These are phyloP conservation scores for Odontesthes bonariensis DNA, from an alignment of 2,113 vertebrate genomes.

Conservation along the genomic window DNA sequence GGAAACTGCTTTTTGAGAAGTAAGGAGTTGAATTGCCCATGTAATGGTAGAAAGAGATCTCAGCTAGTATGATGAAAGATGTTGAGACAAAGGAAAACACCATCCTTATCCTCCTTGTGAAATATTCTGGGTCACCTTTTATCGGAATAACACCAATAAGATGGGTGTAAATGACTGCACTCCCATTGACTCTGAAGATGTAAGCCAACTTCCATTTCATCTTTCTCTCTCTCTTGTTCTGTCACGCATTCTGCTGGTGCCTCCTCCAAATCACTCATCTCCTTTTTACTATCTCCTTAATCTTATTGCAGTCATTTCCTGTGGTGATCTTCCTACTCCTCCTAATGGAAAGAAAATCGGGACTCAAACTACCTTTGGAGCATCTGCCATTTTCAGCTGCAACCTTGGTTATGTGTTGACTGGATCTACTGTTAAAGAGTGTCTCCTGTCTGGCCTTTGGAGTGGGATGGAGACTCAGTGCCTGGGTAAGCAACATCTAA, in stretches of 20 bases:
- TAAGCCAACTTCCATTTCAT: constrained; percentile 61
- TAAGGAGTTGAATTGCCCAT: constrained; percentile 40
- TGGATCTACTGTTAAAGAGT: constrained; percentile 92
- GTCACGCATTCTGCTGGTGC: constrained; percentile 5
- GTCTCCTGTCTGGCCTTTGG: constrained; percentile 95
- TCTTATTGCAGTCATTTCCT: constrained; percentile 91
- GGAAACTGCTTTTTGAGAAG: constrained; percentile 48
- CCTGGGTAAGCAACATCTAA: constrained; percentile 85
- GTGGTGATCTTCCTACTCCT: constrained; percentile 91
- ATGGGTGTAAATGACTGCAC: constrained; percentile 71
- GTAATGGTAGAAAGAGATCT: constrained; percentile 44
- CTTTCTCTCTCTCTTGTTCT: constrained; percentile 43
- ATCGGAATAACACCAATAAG: constrained; percentile 59
- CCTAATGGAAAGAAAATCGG: constrained; percentile 98
- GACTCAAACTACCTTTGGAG: constrained; percentile 93
- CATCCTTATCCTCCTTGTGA: constrained; percentile 64
- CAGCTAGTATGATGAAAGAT: constrained; percentile 60
- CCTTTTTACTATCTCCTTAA: constrained; percentile 17
- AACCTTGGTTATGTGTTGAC: constrained; percentile 92
- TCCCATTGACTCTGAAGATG: constrained; percentile 69
- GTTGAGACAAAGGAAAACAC: constrained; percentile 58
- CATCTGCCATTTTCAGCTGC: constrained; percentile 96
- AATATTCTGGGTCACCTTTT: constrained; percentile 62
- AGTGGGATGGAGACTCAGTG: constrained; percentile 92
- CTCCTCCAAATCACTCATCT: constrained; percentile 13